A percentile compares a stretch with the other conserved stretches of the same genome.
phyloP scores from a whole-genome alignment of 2,113 vertebrate species.

The Nyctereutes procyonoides region DNA sequence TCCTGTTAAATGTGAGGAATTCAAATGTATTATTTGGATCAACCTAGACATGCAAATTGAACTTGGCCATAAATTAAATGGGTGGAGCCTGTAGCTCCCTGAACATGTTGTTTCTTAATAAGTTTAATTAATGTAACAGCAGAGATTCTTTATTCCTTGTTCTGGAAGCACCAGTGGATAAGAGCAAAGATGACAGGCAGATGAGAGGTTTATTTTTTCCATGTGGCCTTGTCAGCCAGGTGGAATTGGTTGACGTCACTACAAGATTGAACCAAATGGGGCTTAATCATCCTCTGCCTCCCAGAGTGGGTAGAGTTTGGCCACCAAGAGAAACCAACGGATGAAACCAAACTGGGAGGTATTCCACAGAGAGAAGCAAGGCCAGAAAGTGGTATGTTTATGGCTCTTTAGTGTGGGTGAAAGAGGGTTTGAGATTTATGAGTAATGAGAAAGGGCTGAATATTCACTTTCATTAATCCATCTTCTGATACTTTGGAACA shows the following conservation, averaged over 20 bases:
- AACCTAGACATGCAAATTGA: constrained; percentile 17
- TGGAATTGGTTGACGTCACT: constrained; percentile 30
- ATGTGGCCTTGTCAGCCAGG: background rate
- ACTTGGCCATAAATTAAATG: constrained; percentile 21
- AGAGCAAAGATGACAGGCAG: background rate
- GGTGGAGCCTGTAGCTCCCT: background rate
- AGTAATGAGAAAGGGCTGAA: constrained; percentile 37
- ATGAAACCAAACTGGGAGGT: background rate
- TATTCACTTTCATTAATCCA: constrained; percentile 10
- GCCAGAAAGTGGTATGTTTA: background rate
- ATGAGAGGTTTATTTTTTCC: constrained; percentile 42
- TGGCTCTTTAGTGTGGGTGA: background rate
- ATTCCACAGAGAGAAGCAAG: background rate
- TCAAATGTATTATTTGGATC: constrained; percentile 6
- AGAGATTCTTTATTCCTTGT: background rate
- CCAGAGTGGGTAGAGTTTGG: background rate
- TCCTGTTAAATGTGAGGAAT: constrained; percentile 32
- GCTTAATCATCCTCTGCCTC: background rate
- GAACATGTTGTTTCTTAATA: constrained; percentile 25
- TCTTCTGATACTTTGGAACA: background rate
- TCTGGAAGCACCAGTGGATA: background rate
- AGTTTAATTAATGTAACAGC: constrained; percentile 13
- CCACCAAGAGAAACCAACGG: background rate
- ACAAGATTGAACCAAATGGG: background rate
- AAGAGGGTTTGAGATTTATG: background rate